Conservation (phyloP, 2,888 invertebrate genomes). For the Meteorus colon region DNA sequence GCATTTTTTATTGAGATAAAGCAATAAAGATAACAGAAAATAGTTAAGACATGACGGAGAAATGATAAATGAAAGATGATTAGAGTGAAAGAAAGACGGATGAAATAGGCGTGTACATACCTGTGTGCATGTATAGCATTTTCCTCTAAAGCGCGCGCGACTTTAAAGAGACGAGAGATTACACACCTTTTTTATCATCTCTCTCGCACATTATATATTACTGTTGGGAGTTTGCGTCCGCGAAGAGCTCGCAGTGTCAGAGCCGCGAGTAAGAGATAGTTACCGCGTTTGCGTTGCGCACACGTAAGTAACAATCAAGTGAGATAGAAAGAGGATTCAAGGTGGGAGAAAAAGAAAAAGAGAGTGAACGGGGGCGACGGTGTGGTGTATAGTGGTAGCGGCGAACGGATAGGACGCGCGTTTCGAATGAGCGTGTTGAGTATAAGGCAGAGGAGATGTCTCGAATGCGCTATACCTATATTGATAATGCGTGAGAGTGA, state of each 20-base stretch:
- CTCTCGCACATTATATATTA: constrained; percentile 15
- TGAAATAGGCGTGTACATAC: not conserved
- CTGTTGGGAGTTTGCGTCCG: not conserved
- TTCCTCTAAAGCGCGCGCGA: not conserved
- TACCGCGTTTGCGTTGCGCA: not conserved
- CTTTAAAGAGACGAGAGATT: constrained; percentile 1
- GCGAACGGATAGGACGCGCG: constrained; percentile 29
- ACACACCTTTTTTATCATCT: constrained; percentile 21
- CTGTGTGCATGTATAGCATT: not conserved
- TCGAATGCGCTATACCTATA: not conserved
- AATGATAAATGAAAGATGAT: not conserved
- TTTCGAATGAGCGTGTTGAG: constrained; percentile 27
- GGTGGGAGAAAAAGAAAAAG: not conserved
- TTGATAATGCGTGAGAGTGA: constrained; percentile 25
- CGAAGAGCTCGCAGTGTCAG: not conserved
- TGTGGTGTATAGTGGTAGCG: not conserved
- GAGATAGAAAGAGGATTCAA: constrained; percentile 17
- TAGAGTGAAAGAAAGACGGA: not conserved
- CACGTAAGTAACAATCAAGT: constrained; percentile 30
- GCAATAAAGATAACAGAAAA: constrained; percentile 12
- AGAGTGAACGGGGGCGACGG: constrained; percentile 1
- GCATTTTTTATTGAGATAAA: not conserved
- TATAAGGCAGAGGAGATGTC: constrained; percentile 1
- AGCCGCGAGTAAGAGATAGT: not conserved
- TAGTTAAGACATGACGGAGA: not conserved